Percentiles rank a stretch among this genome's conserved stretches.
phyloP scores from a whole-genome alignment of 2,797 vertebrate species.

The Fistularia tabacaria region DNA sequence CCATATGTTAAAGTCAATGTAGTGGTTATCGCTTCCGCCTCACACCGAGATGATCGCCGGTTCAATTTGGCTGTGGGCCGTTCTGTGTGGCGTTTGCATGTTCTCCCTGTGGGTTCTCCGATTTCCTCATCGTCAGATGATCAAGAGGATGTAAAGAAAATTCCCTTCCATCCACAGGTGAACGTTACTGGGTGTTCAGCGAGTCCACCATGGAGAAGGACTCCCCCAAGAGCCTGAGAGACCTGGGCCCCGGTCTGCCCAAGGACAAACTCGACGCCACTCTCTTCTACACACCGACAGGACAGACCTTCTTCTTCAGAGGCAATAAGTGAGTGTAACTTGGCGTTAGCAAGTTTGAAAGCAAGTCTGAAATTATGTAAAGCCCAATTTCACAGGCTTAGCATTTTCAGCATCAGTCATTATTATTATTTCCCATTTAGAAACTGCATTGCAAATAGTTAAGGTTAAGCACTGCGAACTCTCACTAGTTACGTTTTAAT shows the following conservation, averaged over 20 bases:
- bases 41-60: too few species aligned
- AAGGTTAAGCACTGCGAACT: too few species aligned
- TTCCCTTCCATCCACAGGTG: slow-evolving; percentile 64
- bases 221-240: slow-evolving; percentile 83
- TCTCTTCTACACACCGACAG: slow-evolving; percentile 86
- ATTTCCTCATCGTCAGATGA: background rate
- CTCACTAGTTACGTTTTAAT: too few species aligned
- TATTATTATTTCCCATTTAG: background rate
- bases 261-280: slow-evolving; percentile 85
- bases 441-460: too few species aligned
- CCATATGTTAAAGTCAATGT: too few species aligned
- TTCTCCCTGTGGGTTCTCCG: too few species aligned
- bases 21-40: too few species aligned
- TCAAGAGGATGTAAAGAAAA: background rate
- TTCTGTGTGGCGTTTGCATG: too few species aligned
- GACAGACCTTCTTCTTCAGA: slow-evolving; percentile 90
- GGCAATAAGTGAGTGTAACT: slow-evolving; percentile 80
- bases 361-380: too few species aligned
- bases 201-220: slow-evolving; percentile 85
- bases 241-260: slow-evolving; percentile 83
- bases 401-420: background rate
- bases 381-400: background rate
- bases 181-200: slow-evolving; percentile 87
- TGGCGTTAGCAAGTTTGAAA: too few species aligned
- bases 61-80: too few species aligned